Base-by-base conservation (phyloP, 2,113 vertebrate species). In the Phodopus roborovskii region DNA sequence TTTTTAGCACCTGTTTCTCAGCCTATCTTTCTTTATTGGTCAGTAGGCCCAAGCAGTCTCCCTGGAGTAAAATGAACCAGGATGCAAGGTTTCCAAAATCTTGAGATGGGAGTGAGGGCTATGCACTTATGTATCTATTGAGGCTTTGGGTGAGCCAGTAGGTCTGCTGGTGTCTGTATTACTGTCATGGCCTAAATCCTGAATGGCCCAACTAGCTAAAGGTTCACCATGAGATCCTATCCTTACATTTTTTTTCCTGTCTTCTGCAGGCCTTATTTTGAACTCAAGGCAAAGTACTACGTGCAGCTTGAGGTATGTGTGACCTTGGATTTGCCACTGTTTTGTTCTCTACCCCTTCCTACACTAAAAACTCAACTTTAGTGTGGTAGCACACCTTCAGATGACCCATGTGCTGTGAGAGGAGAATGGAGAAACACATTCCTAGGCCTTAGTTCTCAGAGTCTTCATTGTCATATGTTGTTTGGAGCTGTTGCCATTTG, bases 201-300 rank as follows among this genome's bases (percentile, higher is more conserved):
- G 79, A 87, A 9, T 4, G 48, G 12, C 50, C 53, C 20, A 30
- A 60, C 84, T 42, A 9, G n/a, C 20, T 50, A 0, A 19, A 56
- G n/a, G 64, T 8, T 50, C 33, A 13, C 17, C 22, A 26, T 53
- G 45, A 12, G 94, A 88, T 95, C 88, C 19, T 64, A 9, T 7
- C 81, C 90, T 97, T 10, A 91, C 0, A 0, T 7, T 58, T 92
- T 97, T 97, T 81, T 90, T 94, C 17, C 79, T 94, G 48, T 98
- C 93, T 94, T 95, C 94, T 56, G 50, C 98, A 99, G 99, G 97
- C 99, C 99, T 85, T 99, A 99, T 98, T 99, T 99, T 98, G 99
- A 99, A 98, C 98, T 99, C 97, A 99, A 99, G 98, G 99, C 99
- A 0, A 99, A 99, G 98, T 99, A 99, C 98, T 99, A 99, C 4